Conservation (phyloP, 1,140 invertebrate species). For the Anastatus disparis region DNA sequence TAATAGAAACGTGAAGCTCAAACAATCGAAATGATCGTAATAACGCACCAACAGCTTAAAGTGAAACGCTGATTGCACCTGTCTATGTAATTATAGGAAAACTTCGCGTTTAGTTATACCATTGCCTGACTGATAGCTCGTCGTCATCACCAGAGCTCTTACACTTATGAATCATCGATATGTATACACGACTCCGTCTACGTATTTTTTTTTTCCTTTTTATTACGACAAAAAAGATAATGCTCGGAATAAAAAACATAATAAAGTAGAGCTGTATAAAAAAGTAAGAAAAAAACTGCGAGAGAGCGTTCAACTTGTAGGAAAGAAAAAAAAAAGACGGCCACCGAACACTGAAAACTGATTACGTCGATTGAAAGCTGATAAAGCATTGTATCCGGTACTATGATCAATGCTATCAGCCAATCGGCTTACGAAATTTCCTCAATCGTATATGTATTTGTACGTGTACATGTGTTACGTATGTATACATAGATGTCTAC, state of each 20-base stretch:
- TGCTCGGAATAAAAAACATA: too few relatives aligned
- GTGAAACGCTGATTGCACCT: neutral
- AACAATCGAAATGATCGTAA: too few relatives aligned
- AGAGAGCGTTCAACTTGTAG: neutral
- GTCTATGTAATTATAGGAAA: neutral
- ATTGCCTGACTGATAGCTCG: neutral
- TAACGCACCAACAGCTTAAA: too few relatives aligned
- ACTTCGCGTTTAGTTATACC: too few relatives aligned
- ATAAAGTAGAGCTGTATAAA: too few relatives aligned
- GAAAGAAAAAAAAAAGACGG: constrained; percentile 20
- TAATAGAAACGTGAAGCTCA: too few relatives aligned
- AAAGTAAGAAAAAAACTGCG: too few relatives aligned
- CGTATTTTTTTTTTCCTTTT: neutral
- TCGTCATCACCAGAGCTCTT: too few relatives aligned
- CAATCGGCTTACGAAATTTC: constrained; percentile 16
- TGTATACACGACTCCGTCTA: neutral
- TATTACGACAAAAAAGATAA: neutral
- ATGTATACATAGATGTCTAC: neutral
- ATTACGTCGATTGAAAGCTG: constrained; percentile 32
- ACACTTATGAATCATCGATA: neutral
- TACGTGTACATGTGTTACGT: neutral
- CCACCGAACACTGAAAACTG: constrained; percentile 25
- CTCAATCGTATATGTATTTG: neutral
- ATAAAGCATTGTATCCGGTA: constrained; percentile 15
- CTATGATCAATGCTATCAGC: constrained; percentile 19